These are phyloP conservation scores for Electrophaes corylata DNA, from an alignment of 2,888 invertebrate genomes.

Conservation along the genomic window DNA sequence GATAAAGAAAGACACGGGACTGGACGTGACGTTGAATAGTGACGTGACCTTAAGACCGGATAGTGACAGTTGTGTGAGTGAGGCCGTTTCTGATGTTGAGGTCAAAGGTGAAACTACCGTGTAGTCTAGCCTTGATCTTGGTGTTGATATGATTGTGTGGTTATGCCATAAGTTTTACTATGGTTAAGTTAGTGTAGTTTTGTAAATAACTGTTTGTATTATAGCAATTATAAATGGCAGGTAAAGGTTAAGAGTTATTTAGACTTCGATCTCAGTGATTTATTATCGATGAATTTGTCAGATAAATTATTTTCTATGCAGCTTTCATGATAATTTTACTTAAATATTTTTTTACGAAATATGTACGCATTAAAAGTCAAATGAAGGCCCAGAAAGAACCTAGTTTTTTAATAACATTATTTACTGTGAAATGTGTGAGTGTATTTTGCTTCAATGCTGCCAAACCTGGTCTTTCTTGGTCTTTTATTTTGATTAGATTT, in stretches of 20 bases:
- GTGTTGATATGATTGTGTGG: constrained; percentile 43
- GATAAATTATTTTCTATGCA: not conserved
- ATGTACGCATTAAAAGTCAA: not conserved
- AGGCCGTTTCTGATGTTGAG: constrained; percentile 68
- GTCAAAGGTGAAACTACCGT: constrained; percentile 74
- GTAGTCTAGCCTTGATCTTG: constrained; percentile 37
- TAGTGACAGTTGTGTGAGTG: constrained; percentile 80
- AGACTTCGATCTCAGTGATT: constrained; percentile 26
- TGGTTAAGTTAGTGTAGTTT: constrained; percentile 9
- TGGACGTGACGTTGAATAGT: constrained; percentile 74
- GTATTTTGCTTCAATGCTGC: not conserved
- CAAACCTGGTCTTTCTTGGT: not conserved
- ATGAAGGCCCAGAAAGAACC: not conserved
- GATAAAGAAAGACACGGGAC: constrained; percentile 57
- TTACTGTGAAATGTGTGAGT: not conserved
- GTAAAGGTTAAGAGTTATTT: constrained; percentile 11
- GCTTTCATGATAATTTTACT: constrained; percentile 1
- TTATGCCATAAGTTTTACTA: constrained; percentile 35
- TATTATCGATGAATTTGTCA: constrained; percentile 9
- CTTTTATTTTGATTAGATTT: not conserved
- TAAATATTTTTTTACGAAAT: not conserved
- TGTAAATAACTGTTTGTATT: constrained; percentile 29
- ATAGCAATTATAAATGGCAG: constrained; percentile 17
- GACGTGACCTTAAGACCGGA: constrained; percentile 76
- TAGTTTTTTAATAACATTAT: not conserved